phyloP scores from a whole-genome alignment of 2,113 vertebrate species.

The Loxodonta africana region DNA sequence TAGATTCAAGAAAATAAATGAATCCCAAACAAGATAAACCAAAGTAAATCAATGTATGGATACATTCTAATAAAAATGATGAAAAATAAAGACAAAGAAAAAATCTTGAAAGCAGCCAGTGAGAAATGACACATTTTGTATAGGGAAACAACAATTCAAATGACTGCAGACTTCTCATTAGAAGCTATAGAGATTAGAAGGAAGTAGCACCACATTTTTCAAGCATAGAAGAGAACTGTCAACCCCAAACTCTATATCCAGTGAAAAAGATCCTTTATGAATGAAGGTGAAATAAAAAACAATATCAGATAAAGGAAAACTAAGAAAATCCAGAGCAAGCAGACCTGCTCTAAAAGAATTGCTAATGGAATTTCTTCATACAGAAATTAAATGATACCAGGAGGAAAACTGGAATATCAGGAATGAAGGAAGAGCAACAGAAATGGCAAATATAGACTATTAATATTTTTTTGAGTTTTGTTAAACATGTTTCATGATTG shows the following conservation, averaged over 20 bases:
- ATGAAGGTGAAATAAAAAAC: too few relatives aligned
- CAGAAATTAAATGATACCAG: conserved; percentile 20
- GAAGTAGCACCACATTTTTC: neutral
- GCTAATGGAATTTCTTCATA: neutral
- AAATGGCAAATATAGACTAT: neutral
- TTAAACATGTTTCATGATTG: neutral
- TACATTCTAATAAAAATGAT: conserved; percentile 9
- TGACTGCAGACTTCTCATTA: neutral
- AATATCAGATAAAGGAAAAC: neutral
- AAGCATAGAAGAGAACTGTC: neutral
- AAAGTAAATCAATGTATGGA: neutral
- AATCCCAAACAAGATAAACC: neutral
- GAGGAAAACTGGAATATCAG: neutral
- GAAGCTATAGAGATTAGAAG: conserved; percentile 25
- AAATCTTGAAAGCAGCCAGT: neutral
- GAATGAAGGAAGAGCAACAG: neutral
- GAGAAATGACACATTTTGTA: neutral
- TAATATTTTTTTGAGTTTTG: conserved; percentile 31
- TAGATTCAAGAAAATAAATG: neutral
- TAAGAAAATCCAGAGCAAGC: neutral
- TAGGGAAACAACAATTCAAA: neutral
- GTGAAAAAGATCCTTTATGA: neutral
- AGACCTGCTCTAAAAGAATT: neutral
- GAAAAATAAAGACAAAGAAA: neutral
- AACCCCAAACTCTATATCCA: neutral